Base-by-base conservation (phyloP, 2,113 vertebrate species). In the Salvator merianae region DNA sequence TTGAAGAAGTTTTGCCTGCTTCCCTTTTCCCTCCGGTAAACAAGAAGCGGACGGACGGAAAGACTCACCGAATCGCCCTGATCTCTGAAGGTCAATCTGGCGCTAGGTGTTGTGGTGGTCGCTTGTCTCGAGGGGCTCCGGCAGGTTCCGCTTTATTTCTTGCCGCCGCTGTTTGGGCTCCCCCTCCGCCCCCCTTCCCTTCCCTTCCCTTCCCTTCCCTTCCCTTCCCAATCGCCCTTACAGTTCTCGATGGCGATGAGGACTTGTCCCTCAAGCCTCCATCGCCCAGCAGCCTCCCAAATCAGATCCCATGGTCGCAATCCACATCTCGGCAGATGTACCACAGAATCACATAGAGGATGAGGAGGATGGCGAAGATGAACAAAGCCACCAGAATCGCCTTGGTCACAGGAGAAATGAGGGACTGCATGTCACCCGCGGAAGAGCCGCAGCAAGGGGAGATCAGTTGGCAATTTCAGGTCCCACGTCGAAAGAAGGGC, bases 281-380 rank as follows among this genome's bases (percentile, higher is more conserved):
- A 12, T 16, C 81, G 81, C 84, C 77, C 87, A 72, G 90, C 63
- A 73, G 59, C 87, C 36, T 92, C 89, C 91, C 94, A 93, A 83
- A 93, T 99, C 97, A 99, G 91, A 99, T 97, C 79, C 98, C 98
- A 96, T 98, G 98, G 91, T 99, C 98, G 92, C 98, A 99, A 95
- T 99, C 98, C 93, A 98, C 98, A 95, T 99, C 98, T 86, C 98
- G 97, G 96, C 98, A 99, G 93, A 99, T 99, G 96, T 99, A 99
- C 98, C 98, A 99, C 36, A 99, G 96, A 91, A 99, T 99, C 95
- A 99, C 98, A 94, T 99, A 99, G 73, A 99, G 98, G 94, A 99
- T 99, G 90, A 99, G 97, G 79, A 99, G 97, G 93, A 99, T 99
- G 94, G 98, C 98, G 95, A 99, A 98, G 95, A 99, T 98, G 95